Evolutionary conservation across 64 coral and sea anemone species (phyloP), one percentile per base, ranked within the genome.

Genomic region (Porites lutea): DNA sequence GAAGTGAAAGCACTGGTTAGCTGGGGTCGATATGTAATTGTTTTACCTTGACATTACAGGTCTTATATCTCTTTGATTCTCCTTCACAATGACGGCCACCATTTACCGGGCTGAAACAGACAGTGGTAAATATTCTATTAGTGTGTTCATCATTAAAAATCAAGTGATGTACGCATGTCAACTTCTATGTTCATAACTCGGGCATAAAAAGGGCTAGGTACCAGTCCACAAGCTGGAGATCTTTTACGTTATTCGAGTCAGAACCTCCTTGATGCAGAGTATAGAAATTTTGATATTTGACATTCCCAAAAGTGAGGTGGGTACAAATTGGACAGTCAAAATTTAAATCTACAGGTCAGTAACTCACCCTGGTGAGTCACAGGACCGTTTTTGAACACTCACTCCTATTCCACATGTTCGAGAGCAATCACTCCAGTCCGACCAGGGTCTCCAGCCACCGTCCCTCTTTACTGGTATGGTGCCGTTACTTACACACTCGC

Each of bases 361-460:
- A 1, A 21, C 72, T 12, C 79, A 98, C 96, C 90, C 95, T 58
- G 96, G 96, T 13, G 95, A 95, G 86, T 95, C 82, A 72, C 96
- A 98, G 48, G 75, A 84, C 45, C 96, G 89, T 55, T 92, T 22
- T 67, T 87, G 95, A 5, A 64, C 64, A 20, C 63, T 90, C 4
- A 98, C 87, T 1, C 96, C 96, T n/a, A 92, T 75, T n/a, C 93
- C 96, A 86, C 96, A 98, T 54, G 93, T 92, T 50, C 96, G 86
- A 19, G 96, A 98, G 84, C 96, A 98, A 47, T 73, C 52, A 66
- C 90, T 95, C 93, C 93, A 95, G 15, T 20, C 46, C 16, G 93
- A 86, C 96, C 96, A 98, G 54, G 71, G 18, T 46, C 89, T 75
- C 96, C 96, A 98, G 46, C 70, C 93, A 6, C 96, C 96, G 19